A percentile compares a stretch with the other conserved stretches of the same genome.
phyloP scores from a whole-genome alignment of 2,113 vertebrate genomes.

The Varanus komodoensis region DNA sequence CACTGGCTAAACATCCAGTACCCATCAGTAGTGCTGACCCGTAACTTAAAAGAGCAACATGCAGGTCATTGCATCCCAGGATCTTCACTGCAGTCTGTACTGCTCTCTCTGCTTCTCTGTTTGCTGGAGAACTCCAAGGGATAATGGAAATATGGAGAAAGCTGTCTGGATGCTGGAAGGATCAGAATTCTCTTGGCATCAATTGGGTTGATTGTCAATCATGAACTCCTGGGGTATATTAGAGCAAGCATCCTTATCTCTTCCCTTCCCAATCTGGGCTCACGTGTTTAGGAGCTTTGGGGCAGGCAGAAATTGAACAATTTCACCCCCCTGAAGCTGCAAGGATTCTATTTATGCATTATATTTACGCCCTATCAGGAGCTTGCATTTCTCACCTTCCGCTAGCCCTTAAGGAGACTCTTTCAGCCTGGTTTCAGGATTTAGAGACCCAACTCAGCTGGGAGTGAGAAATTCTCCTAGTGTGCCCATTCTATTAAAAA shows the following conservation, averaged over 20 bases:
- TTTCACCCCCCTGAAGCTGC: not conserved
- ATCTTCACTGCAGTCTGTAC: not conserved
- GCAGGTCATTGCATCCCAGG: not conserved
- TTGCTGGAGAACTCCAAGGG: not conserved
- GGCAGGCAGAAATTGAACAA: not conserved
- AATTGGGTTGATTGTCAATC: not conserved
- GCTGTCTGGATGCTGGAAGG: not conserved
- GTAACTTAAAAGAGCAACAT: not conserved
- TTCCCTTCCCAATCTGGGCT: not conserved
- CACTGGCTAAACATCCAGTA: not conserved
- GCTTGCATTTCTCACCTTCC: not conserved
- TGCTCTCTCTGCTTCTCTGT: not conserved
- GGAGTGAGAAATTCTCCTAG: no score
- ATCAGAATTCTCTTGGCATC: not conserved
- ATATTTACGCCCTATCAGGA: not conserved
- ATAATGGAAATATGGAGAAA: not conserved
- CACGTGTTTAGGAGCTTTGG: not conserved
- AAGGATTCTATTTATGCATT: not conserved
- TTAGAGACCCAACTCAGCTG: no score
- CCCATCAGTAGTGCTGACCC: not conserved
- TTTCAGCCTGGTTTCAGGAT: no score
- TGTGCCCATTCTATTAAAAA: no score
- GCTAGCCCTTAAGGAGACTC: no score
- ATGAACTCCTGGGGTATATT: not conserved
- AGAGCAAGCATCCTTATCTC: not conserved